A percentile compares a stretch with the other conserved stretches of the same genome.
Evolutionary conservation across 2,888 invertebrate genomes (phyloP).

Genomic region (Drosophila lutescens): DNA sequence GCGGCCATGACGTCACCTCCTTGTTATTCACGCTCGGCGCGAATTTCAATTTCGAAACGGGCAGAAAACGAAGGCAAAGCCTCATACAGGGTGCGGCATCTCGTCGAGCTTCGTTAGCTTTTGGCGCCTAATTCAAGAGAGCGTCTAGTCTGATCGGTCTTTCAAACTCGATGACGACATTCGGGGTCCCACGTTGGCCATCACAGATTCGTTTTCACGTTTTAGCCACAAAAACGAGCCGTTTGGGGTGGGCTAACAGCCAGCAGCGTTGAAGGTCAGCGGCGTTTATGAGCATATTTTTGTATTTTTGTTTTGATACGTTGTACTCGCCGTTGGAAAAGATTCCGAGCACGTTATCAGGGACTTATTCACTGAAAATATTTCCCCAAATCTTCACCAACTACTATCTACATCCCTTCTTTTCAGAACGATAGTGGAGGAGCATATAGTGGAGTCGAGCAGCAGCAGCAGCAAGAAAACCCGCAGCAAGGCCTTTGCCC

Average conservation of each 20-base stretch:
- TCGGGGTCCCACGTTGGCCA: conserved; percentile 39
- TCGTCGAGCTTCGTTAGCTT: conserved; percentile 29
- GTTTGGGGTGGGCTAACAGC: conserved; percentile 17
- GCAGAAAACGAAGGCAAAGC: conserved; percentile 33
- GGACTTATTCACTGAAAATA: conserved; percentile 7
- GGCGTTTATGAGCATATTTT: conserved; percentile 51
- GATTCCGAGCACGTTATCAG: conserved; percentile 9
- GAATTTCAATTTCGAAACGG: conserved; percentile 45
- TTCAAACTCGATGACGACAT: conserved; percentile 63
- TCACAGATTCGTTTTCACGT: conserved; percentile 53
- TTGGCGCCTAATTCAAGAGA: conserved; percentile 55
- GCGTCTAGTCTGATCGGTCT: conserved; percentile 9
- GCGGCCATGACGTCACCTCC: conserved; percentile 65
- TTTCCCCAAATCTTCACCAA: conserved; percentile 4
- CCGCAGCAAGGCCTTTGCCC: conserved; percentile 49
- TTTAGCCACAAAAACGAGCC: conserved; percentile 44
- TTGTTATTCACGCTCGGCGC: conserved; percentile 64
- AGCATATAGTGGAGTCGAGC: conserved; percentile 72
- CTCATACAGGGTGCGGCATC: conserved; percentile 36
- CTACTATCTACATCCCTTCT: conserved; percentile 13
- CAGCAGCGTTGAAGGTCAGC: conserved; percentile 57
- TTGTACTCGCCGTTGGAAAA: conserved; percentile 13
- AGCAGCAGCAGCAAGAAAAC: conserved; percentile 46
- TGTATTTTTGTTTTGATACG: conserved; percentile 67
- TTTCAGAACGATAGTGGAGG: conserved; percentile 83